These are phyloP conservation scores for Eupithecia subumbrata DNA, from an alignment of 2,888 invertebrate genomes.

Conservation along the genomic window DNA sequence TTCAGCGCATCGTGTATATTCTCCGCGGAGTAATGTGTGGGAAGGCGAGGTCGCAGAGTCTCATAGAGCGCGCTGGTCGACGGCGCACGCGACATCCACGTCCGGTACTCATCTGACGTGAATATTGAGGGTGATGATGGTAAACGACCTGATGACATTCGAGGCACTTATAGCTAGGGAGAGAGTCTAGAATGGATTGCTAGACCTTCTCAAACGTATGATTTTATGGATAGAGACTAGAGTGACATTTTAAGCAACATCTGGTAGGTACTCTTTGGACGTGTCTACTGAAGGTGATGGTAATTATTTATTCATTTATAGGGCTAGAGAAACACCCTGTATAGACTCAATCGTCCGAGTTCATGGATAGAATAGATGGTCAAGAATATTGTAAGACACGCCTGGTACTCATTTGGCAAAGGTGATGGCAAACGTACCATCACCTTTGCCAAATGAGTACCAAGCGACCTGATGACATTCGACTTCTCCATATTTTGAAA, in stretches of 20 bases:
- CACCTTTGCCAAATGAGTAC: too few relatives aligned
- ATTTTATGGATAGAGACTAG: too few relatives aligned
- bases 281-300: too few relatives aligned
- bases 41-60: constrained; percentile 92
- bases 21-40: constrained; percentile 93
- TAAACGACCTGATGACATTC: constrained; percentile 67
- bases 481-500: too few relatives aligned
- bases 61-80: constrained; percentile 97
- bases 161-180: constrained; percentile 35
- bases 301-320: too few relatives aligned
- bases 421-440: constrained; percentile 76
- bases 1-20: constrained; percentile 93
- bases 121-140: constrained; percentile 86
- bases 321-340: too few relatives aligned
- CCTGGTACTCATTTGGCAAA: constrained; percentile 94
- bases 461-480: constrained; percentile 64
- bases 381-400: constrained; percentile 89
- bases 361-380: not conserved
- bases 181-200: constrained; percentile 26
- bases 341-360: too few relatives aligned
- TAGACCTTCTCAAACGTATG: too few relatives aligned
- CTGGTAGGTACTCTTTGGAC: too few relatives aligned
- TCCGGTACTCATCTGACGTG: constrained; percentile 96
- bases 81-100: constrained; percentile 95
- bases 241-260: too few relatives aligned